Evolutionary conservation across 2,797 vertebrate genomes (phyloP).

Genomic region (Limosa lapponica): DNA sequence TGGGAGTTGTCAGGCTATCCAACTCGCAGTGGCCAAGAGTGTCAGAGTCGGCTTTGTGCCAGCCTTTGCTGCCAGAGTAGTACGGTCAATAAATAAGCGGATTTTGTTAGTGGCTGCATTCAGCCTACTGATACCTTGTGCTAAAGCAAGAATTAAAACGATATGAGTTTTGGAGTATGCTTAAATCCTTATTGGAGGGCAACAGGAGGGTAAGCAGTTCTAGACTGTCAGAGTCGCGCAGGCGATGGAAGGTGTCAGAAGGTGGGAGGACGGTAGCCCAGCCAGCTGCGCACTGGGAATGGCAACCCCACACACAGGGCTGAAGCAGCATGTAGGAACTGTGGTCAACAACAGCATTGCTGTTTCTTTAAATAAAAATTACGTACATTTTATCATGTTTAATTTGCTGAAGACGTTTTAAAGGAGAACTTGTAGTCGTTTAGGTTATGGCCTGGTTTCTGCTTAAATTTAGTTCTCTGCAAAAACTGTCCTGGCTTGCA

Average conservation of each 20-base stretch:
- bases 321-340: background rate
- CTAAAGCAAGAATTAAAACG: background rate
- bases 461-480: background rate
- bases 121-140: background rate
- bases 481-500: background rate
- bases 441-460: background rate
- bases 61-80: background rate
- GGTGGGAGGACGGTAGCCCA: background rate
- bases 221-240: accelerated
- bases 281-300: background rate
- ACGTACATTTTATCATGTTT: background rate
- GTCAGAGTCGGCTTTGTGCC: background rate
- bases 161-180: background rate
- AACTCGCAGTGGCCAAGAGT: background rate
- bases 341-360: background rate
- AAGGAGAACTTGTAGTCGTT: background rate
- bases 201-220: background rate
- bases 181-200: background rate
- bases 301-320: accelerated
- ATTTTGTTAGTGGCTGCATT: background rate
- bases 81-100: background rate
- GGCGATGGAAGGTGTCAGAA: background rate
- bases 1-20: background rate
- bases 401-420: background rate
- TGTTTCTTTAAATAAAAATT: background rate